These are phyloP conservation scores for Diorhabda elongata DNA, from an alignment of 1,140 invertebrate species.

Conservation along the genomic window DNA sequence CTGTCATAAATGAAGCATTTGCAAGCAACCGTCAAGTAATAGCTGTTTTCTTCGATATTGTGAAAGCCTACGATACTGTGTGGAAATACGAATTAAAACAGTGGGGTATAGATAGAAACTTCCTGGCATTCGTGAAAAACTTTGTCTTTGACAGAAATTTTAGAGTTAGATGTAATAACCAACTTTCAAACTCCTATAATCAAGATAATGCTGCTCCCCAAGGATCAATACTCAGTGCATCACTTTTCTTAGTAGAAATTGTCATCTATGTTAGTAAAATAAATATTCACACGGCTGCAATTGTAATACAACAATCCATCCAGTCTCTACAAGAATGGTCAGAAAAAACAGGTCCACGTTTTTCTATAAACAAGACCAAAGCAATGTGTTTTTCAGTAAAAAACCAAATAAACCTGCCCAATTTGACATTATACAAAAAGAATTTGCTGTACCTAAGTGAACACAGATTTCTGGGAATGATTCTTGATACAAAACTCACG, in stretches of 20 bases:
- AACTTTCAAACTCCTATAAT: background rate
- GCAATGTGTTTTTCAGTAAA: too few species aligned
- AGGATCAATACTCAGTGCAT: constrained; percentile 7
- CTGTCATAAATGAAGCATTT: background rate
- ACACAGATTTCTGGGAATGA: constrained; percentile 20
- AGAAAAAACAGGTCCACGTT: background rate
- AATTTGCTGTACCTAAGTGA: background rate
- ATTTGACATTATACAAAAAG: background rate
- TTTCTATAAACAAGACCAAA: constrained; percentile 6
- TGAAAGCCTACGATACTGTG: background rate
- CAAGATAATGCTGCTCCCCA: constrained; percentile 6
- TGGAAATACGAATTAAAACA: background rate
- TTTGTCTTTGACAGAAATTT: background rate
- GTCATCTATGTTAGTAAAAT: background rate
- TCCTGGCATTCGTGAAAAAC: background rate
- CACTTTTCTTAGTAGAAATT: background rate
- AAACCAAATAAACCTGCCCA: background rate
- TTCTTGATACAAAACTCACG: too few species aligned
- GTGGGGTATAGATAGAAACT: constrained; percentile 5
- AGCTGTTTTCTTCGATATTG: background rate
- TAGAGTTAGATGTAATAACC: too few species aligned
- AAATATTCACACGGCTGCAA: background rate
- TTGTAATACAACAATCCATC: background rate
- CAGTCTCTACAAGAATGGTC: background rate
- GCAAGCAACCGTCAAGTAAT: background rate